phyloP scores from a whole-genome alignment of 2,113 vertebrate species.

The Pseudorasbora parva region DNA sequence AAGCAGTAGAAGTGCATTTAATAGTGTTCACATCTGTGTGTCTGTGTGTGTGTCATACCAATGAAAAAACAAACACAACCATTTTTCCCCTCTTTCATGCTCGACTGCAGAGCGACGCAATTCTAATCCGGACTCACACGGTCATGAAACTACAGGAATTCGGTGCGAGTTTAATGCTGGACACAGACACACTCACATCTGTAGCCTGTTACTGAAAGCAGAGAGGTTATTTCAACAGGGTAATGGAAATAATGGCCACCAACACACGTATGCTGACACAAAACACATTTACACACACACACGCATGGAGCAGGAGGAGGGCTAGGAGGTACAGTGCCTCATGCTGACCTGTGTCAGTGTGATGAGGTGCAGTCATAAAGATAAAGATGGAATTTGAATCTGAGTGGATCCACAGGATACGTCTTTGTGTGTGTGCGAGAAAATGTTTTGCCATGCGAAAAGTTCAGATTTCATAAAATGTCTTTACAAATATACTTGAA shows the following conservation, averaged over 20 bases:
- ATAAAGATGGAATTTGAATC: conserved; percentile 35
- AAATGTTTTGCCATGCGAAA: not conserved
- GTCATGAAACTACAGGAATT: conserved; percentile 45
- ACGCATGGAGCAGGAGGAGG: not conserved
- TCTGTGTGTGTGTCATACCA: conserved; percentile 41
- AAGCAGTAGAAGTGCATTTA: conserved; percentile 34
- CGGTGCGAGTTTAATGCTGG: conserved; percentile 34
- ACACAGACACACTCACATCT: conserved; percentile 54
- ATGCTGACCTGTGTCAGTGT: conserved; percentile 30
- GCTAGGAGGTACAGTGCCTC: conserved; percentile 14
- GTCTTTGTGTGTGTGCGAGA: not conserved
- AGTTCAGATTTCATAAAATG: not conserved
- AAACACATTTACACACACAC: conserved; percentile 29
- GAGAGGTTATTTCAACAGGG: conserved; percentile 48
- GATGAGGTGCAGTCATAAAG: conserved; percentile 33
- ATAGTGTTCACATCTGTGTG: conserved; percentile 40
- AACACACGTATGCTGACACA: conserved; percentile 33
- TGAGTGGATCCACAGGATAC: conserved; percentile 1
- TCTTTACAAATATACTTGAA: conserved; percentile 12
- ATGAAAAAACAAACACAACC: conserved; percentile 51
- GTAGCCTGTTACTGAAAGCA: conserved; percentile 48
- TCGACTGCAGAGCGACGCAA: conserved; percentile 30
- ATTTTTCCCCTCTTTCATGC: conserved; percentile 23
- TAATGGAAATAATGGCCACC: conserved; percentile 52
- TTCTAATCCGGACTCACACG: conserved; percentile 50